Percentiles rank a stretch among this genome's conserved stretches.
phyloP scores from a whole-genome alignment of 2,113 vertebrate species.

The Tiliqua scincoides region DNA sequence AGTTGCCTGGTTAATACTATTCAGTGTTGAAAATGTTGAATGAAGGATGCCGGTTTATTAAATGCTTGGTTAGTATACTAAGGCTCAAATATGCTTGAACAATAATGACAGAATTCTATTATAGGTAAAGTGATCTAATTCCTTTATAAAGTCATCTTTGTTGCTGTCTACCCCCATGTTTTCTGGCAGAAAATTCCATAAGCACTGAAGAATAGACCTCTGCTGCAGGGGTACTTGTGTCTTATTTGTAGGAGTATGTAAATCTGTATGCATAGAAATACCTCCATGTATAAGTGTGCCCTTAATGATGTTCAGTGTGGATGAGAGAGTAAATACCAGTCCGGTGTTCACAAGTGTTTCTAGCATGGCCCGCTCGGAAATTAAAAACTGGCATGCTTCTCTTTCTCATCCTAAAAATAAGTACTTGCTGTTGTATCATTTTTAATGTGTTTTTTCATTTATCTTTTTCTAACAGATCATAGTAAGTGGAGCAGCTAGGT shows the following conservation, averaged over 20 bases:
- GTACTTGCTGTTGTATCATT: not conserved
- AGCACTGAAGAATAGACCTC: not conserved
- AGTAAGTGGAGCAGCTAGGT: conserved; percentile 89
- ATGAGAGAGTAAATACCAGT: too few species aligned
- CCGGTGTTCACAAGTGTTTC: not conserved
- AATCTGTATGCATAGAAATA: not conserved
- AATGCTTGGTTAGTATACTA: too few species aligned
- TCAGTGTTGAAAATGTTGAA: too few species aligned
- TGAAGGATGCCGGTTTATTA: too few species aligned
- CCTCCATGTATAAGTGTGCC: too few species aligned
- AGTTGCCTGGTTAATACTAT: too few species aligned
- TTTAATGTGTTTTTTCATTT: conserved; percentile 40
- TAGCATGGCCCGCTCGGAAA: not conserved
- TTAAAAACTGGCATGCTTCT: not conserved
- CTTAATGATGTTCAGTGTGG: not conserved
- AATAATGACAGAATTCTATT: too few species aligned
- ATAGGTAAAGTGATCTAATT: too few species aligned
- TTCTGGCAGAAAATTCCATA: not conserved
- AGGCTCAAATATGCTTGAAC: too few species aligned
- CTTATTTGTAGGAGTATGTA: not conserved
- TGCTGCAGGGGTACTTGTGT: not conserved
- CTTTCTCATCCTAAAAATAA: not conserved
- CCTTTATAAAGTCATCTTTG: not conserved
- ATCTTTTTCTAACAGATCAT: conserved; percentile 83
- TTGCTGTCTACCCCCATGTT: not conserved